Conservation (phyloP, 2,888 invertebrate genomes). For the Fragum sueziense region DNA sequence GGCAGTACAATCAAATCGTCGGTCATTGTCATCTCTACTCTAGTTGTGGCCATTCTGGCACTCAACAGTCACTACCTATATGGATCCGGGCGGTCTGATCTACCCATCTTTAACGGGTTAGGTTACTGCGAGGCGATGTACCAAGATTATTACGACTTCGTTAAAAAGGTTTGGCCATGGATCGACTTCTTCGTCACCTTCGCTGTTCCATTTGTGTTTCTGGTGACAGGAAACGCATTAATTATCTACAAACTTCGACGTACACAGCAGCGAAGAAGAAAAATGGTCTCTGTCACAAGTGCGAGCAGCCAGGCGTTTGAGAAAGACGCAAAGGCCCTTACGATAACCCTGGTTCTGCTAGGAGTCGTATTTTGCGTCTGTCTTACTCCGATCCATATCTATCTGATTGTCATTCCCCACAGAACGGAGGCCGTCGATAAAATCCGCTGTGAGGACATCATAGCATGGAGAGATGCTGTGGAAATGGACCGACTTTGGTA, state of each 20-base stretch:
- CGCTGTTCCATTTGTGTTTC: constrained; percentile 42
- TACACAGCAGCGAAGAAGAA: constrained; percentile 1
- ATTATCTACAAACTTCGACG: constrained; percentile 35
- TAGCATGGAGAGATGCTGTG: constrained; percentile 24
- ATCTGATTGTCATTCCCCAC: constrained; percentile 38
- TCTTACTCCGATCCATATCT: constrained; percentile 45
- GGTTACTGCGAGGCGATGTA: constrained; percentile 34
- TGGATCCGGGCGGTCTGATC: constrained; percentile 22
- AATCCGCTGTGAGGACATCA: constrained; percentile 29
- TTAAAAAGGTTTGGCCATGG: constrained; percentile 46
- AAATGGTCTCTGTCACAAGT: constrained; percentile 19
- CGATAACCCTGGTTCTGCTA: constrained; percentile 36
- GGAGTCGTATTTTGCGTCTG: constrained; percentile 50
- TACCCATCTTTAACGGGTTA: neutral
- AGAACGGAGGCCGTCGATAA: constrained; percentile 16
- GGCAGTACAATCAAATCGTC: constrained; percentile 24
- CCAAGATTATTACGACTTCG: constrained; percentile 35
- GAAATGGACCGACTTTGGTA: constrained; percentile 44
- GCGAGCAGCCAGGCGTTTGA: constrained; percentile 7
- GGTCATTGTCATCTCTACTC: constrained; percentile 1
- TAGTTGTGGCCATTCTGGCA: constrained; percentile 15
- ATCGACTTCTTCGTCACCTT: constrained; percentile 49
- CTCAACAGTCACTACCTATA: constrained; percentile 45
- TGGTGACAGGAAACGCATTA: constrained; percentile 39
- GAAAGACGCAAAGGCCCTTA: constrained; percentile 26